Base-by-base conservation (phyloP, 2,888 invertebrate species). In the Ctena decussata region DNA sequence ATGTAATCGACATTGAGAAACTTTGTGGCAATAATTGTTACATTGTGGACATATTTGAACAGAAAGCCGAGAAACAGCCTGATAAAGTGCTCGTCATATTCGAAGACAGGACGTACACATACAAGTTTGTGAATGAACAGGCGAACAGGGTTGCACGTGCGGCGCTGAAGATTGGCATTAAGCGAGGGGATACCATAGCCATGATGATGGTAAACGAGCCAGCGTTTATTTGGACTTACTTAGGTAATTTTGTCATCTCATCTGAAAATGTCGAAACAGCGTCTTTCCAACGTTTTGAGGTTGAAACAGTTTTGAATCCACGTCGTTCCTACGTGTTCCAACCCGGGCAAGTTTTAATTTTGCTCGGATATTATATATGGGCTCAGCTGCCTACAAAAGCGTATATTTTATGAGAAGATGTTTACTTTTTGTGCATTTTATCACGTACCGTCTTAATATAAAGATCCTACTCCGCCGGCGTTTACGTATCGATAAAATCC, bases 101-200 rank as follows among this genome's bases (percentile, higher is more conserved):
- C 83, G 93, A 95, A 73, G 94, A 93, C 83, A 90, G 90, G 39
- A 82, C 91, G 18, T 95, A 92, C 80, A 92, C 92, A 5, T 95
- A 92, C 72, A 91, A 91, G 65, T 93, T 92, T 37, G 85, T 94
- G 84, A 89, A 94, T 75, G 86, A 91, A 32, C 93, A 94, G 80
- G 93, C 94, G 0, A 94, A 94, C 77, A 91, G 91, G 71, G 92
- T 94, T n/a, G 95, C 94, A 6, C 93, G 93, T 76, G 87, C 93
- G 39, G 91, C 92, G 6, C 53, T 81, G 41, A 75, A 79, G 11
- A 90, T 92, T 84, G 92, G 92, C 6, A 76, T 94, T 0, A 86
- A 90, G 37, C 69, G 79, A 18, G 93, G 93, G 0, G 93, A 94
- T 37, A 91, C 90, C 53, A 93, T 93, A 2, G 94, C 94, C 24